Evolutionary conservation across 23 tunicate species (phyloP).

Genomic region (Clavelina lepadiformis): DNA sequence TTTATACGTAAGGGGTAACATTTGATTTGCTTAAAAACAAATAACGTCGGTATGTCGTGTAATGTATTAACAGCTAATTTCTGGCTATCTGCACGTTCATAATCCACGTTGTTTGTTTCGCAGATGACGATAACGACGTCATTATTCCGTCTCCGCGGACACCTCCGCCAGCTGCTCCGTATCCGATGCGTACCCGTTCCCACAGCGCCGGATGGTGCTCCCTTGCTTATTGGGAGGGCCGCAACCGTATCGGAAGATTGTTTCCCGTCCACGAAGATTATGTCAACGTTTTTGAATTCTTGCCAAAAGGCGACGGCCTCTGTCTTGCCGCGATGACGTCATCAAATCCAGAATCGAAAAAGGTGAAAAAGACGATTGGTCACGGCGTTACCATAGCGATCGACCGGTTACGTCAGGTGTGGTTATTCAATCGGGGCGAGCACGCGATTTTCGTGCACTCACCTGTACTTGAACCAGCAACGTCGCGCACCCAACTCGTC

Average conservation of each 20-base stretch:
- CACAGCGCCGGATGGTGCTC: conserved; percentile 14
- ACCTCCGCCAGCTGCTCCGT: conserved; percentile 16
- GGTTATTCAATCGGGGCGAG: conserved; percentile 27
- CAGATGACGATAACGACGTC: no score
- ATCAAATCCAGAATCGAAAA: not conserved
- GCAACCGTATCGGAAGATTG: conserved; percentile 28
- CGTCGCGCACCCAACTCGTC: conserved; percentile 18
- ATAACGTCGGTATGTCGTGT: no score
- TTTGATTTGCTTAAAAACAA: no score
- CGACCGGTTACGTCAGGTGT: conserved; percentile 6
- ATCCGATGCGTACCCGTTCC: conserved; percentile 14
- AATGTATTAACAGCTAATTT: no score
- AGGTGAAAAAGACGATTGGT: conserved; percentile 25
- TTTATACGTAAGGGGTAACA: no score
- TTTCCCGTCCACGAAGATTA: conserved; percentile 10
- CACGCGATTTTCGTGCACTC: conserved; percentile 24
- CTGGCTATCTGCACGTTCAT: no score
- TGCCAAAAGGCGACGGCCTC: conserved; percentile 30
- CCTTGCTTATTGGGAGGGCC: conserved; percentile 28
- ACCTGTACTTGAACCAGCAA: conserved; percentile 14
- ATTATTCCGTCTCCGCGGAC: conserved; percentile 6
- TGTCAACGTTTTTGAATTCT: conserved; percentile 26
- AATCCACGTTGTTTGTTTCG: no score
- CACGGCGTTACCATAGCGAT: conserved; percentile 26
- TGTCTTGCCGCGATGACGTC: conserved; percentile 24